These are phyloP conservation scores for Elachura formosa DNA, from an alignment of 2,113 vertebrate genomes.

Conservation along the genomic window DNA sequence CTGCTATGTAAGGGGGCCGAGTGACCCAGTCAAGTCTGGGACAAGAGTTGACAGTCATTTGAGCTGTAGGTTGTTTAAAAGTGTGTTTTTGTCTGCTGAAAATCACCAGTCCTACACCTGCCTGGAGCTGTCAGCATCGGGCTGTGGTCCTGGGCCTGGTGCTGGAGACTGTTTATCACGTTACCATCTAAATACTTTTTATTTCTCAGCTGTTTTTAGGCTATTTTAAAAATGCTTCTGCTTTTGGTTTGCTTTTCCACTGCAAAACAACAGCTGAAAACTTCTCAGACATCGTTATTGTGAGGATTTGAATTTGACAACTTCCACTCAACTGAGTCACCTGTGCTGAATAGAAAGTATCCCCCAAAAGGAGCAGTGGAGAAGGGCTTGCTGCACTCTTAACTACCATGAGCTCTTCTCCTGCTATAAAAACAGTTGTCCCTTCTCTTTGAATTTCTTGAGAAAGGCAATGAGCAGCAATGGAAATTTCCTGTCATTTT, in stretches of 20 bases:
- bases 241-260: slow-evolving; percentile 54
- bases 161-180: slow-evolving; percentile 57
- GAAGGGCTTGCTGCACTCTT: neutral
- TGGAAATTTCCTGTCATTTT: neutral
- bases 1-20: slow-evolving; percentile 71
- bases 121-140: slow-evolving; percentile 36
- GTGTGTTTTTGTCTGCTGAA: slow-evolving; percentile 51
- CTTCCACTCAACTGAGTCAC: neutral
- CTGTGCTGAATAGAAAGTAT: neutral
- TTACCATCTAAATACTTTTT: slow-evolving; percentile 64
- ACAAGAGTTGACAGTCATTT: slow-evolving; percentile 70
- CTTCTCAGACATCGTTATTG: neutral
- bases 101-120: slow-evolving; percentile 59
- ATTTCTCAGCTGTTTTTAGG: slow-evolving; percentile 68
- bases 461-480: neutral
- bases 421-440: neutral
- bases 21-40: slow-evolving; percentile 73
- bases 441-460: neutral
- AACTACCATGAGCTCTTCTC: fast-evolving
- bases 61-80: slow-evolving; percentile 67
- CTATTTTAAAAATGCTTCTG: slow-evolving; percentile 69
- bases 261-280: slow-evolving; percentile 76
- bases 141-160: neutral
- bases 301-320: neutral
- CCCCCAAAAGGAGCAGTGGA: neutral